phyloP scores from a whole-genome alignment of 2,113 vertebrate genomes.

The Plestiodon gilberti region DNA sequence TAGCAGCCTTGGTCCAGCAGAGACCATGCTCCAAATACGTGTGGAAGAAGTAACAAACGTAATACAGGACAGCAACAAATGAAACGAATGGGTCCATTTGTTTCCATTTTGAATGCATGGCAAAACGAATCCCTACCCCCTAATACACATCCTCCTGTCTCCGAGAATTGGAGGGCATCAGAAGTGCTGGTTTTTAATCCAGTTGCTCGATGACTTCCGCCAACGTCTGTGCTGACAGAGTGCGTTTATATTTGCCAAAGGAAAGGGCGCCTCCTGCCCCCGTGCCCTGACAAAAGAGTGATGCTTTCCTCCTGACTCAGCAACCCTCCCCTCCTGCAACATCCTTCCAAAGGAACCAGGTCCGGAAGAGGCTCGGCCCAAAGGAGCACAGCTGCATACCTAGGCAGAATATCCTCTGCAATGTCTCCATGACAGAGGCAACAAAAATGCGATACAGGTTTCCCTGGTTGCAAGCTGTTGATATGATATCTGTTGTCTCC shows the following conservation, averaged over 20 bases:
- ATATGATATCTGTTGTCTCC: not conserved
- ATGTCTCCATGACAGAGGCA: constrained; percentile 28
- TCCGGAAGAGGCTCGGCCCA: not conserved
- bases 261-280: too few relatives aligned
- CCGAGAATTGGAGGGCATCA: not conserved
- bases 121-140: too few relatives aligned
- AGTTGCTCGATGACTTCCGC: not conserved
- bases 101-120: too few relatives aligned
- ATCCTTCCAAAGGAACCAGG: constrained; percentile 39
- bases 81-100: too few relatives aligned
- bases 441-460: not conserved
- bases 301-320: constrained; percentile 35
- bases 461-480: not conserved
- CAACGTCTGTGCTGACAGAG: not conserved
- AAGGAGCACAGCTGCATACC: not conserved
- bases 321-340: not conserved
- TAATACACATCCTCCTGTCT: not conserved
- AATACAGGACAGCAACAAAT: too few relatives aligned
- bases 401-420: constrained; percentile 10
- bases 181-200: not conserved
- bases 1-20: too few relatives aligned
- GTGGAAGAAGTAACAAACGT: too few relatives aligned
- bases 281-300: not conserved
- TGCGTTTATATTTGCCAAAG: not conserved
- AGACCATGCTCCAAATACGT: too few relatives aligned